Conservation (phyloP, 2,888 invertebrate species). For the Drosophila neutralis region DNA sequence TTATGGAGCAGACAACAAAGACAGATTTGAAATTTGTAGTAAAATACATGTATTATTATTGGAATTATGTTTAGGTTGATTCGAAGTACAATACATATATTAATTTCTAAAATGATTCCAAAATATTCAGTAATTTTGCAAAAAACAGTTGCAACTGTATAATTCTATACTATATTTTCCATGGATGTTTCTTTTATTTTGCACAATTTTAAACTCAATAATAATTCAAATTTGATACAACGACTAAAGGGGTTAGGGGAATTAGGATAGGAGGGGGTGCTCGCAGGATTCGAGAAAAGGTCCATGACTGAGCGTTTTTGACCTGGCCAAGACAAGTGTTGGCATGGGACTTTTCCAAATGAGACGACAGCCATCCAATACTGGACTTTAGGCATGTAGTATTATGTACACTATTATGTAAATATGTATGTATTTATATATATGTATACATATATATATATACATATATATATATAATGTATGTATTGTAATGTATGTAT, state of each 20-base stretch:
- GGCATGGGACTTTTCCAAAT: conserved; percentile 22
- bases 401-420: conserved; percentile 63
- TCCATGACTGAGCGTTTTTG: conserved; percentile 41
- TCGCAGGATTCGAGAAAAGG: conserved; percentile 30
- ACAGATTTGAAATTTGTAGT: conserved; percentile 31
- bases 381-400: conserved; percentile 18
- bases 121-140: conserved; percentile 72
- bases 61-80: conserved; percentile 76
- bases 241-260: conserved; percentile 42
- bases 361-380: conserved; percentile 36
- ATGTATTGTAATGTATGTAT: conserved; percentile 70
- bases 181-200: conserved; percentile 34
- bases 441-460: conserved; percentile 49
- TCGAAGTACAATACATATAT: conserved; percentile 75
- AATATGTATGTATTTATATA: conserved; percentile 55
- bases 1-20: conserved; percentile 29
- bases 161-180: conserved; percentile 38
- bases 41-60: conserved; percentile 68
- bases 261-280: conserved; percentile 11
- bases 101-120: conserved; percentile 73
- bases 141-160: conserved; percentile 52
- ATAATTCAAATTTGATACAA: conserved; percentile 61
- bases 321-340: conserved; percentile 24
- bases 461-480: conserved; percentile 56
- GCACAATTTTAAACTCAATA: conserved; percentile 61